Base-by-base conservation (phyloP, 2,888 invertebrate species). In the Rhorus exstirpatorius region DNA sequence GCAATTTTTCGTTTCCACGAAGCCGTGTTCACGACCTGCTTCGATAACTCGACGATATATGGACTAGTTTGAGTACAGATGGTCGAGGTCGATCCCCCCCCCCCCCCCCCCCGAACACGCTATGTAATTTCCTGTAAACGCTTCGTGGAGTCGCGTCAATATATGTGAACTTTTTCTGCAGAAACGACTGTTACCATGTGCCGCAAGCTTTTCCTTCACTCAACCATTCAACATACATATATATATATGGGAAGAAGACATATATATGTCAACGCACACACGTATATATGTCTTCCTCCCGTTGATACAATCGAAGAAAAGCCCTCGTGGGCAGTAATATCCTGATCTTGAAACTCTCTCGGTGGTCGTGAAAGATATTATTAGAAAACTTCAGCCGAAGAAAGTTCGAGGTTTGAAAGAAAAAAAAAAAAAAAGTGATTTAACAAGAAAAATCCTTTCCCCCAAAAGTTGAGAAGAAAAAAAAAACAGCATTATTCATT, bases 101-200 rank as follows among this genome's bases (percentile, higher is more conserved):
- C n/a, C n/a, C n/a, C n/a, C n/a, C n/a, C n/a, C n/a, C n/a, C n/a
- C n/a, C n/a, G n/a, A n/a, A n/a, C 74, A 53, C 44, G 49, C 65
- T 19, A 65, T 55, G 55, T 78, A 65, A 78, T 78, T 78, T 78
- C 65, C 71, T 71, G 46, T 3, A 41, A 53, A 44, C 53, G 3
- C 41, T 60, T 44, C n/a, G 17, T 14, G 8, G 14, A 44, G 12
- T 0, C 17, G 49, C 49, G 8, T 41, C n/a, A n/a, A n/a, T 41
- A 3, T 41, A 12, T 38, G 14, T 38, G 38, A 60, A 24, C 8
- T 17, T 10, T 26, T 17, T 24, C 2, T 14, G 38, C 31, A 21
- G 19, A 60, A 31, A 58, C 35, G 17, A 31, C 14, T 12, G 21
- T 51, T 8, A 14, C 14, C 10, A 3, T 21, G 10, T 53, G 31